phyloP scores from a whole-genome alignment of 2,113 vertebrate species.

The Tychaedon coryphoeus region DNA sequence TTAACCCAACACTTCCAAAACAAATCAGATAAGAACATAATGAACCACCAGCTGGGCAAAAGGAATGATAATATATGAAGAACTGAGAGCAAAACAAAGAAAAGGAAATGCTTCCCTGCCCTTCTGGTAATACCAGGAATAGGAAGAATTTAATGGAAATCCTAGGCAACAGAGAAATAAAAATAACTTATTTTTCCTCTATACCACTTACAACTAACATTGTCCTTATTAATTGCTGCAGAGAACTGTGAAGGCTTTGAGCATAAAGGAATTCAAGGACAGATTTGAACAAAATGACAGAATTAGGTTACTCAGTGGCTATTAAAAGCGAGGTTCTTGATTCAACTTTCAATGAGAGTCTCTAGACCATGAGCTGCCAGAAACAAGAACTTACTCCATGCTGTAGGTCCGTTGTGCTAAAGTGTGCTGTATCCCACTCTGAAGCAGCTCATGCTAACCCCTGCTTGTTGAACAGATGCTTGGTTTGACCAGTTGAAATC shows the following conservation, averaged over 20 bases:
- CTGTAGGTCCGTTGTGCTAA: background rate
- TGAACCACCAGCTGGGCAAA: background rate
- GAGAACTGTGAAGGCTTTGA: background rate
- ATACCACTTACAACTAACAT: background rate
- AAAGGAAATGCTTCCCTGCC: background rate
- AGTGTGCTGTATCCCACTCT: too few species aligned
- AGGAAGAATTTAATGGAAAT: background rate
- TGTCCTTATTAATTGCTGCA: background rate
- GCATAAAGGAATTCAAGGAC: background rate
- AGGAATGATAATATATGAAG: background rate
- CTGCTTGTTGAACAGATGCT: background rate
- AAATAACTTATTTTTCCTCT: background rate
- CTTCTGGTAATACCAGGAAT: background rate
- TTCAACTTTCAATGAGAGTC: background rate
- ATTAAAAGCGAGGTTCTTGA: background rate
- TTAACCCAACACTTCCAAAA: background rate
- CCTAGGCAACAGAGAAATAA: background rate
- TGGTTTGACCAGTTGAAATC: background rate
- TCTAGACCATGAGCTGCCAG: background rate
- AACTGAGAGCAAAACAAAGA: background rate
- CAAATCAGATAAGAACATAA: background rate
- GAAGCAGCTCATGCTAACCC: background rate
- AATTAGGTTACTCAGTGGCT: background rate
- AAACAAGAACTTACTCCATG: background rate
- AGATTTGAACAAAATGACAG: background rate